Evolutionary conservation across 2,888 invertebrate species (phyloP).

Genomic region (Agapetus fuscipes): DNA sequence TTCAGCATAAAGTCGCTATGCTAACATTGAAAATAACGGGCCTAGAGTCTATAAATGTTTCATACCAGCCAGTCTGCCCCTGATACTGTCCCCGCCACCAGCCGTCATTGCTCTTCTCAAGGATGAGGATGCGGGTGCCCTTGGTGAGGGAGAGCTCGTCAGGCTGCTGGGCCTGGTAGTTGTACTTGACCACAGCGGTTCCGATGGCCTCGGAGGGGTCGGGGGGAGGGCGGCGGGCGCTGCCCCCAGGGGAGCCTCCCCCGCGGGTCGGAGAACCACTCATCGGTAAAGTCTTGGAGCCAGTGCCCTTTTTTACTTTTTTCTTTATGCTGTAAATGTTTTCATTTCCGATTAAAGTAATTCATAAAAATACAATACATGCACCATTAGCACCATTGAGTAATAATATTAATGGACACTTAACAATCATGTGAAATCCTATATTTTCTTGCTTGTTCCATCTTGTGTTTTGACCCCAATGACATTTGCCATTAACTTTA

Average conservation of each 20-base stretch:
- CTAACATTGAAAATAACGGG: no score
- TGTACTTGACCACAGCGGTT: conserved; percentile 90
- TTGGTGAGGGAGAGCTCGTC: conserved; percentile 93
- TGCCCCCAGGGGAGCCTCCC: conserved; percentile 57
- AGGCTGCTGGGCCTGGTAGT: conserved; percentile 88
- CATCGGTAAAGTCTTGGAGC: conserved; percentile 77
- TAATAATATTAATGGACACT: conserved; percentile 2
- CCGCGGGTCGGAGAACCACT: conserved; percentile 77
- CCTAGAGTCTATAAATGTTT: no score
- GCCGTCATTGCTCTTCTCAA: conserved; percentile 97
- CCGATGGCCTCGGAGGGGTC: conserved; percentile 83
- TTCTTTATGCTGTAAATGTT: conserved; percentile 62
- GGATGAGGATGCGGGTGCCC: conserved; percentile 86
- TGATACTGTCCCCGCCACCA: conserved; percentile 95
- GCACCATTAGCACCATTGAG: no score
- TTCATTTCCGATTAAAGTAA: no score
- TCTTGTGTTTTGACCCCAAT: no score
- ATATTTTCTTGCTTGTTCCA: no score
- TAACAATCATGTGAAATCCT: no score
- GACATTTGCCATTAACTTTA: no score
- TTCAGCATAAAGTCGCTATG: no score
- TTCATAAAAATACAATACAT: no score
- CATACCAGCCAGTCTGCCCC: conserved; percentile 46
- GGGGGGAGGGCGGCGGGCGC: conserved; percentile 60
- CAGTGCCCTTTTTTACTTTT: conserved; percentile 74